Evolutionary conservation across 2,797 vertebrate species (phyloP).

Genomic region (Tachyglossus aculeatus): DNA sequence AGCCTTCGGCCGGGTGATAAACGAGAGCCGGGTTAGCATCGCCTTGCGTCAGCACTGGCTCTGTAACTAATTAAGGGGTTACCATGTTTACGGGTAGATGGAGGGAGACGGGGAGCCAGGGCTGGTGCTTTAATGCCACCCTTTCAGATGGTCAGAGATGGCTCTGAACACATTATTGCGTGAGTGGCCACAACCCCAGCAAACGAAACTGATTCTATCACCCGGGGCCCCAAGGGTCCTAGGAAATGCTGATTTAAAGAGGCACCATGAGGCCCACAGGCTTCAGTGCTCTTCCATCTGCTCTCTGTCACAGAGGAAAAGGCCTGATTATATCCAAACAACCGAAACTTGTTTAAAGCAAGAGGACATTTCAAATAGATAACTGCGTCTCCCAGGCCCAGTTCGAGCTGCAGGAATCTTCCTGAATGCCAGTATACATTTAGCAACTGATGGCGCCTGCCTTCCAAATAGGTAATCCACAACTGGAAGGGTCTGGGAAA

Average conservation of each 20-base stretch:
- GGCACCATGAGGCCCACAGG: conserved; percentile 18
- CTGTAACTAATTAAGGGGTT: conserved; percentile 34
- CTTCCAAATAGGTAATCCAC: conserved; percentile 38
- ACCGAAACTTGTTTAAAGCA: conserved; percentile 21
- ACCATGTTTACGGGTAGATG: conserved; percentile 40
- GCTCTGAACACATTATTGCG: not conserved
- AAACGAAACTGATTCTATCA: not conserved
- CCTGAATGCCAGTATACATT: not conserved
- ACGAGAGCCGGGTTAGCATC: not conserved
- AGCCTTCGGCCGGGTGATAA: conserved; percentile 7
- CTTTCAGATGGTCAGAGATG: not conserved
- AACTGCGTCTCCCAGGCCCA: not conserved
- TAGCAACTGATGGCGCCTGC: conserved; percentile 21
- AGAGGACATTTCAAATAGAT: conserved; percentile 19
- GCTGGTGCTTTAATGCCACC: not conserved
- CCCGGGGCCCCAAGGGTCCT: too few relatives aligned
- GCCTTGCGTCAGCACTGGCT: conserved; percentile 26
- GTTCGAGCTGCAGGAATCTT: not conserved
- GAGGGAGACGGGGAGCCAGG: too few relatives aligned
- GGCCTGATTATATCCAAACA: too few relatives aligned
- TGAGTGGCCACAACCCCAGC: not conserved
- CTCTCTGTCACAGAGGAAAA: not conserved
- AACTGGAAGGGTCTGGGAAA: conserved; percentile 34
- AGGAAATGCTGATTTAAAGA: not conserved
- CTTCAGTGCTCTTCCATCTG: not conserved